Evolutionary conservation across 2,888 invertebrate genomes (phyloP), one percentile per base, ranked within the genome.

Genomic region (Dilophus febrilis): DNA sequence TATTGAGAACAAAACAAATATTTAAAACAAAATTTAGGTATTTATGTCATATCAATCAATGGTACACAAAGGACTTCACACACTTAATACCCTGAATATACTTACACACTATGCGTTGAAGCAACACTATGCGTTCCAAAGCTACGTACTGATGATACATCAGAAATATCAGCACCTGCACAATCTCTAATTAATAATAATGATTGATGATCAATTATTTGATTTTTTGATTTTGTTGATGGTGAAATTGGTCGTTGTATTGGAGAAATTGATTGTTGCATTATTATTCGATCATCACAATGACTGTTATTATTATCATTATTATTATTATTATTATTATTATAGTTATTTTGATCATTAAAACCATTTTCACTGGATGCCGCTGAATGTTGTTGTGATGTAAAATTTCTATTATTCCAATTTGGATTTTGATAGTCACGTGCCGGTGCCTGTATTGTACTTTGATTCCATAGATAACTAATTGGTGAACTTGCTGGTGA

Each of bases 381-480:
- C 10, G 14, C 38, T 45, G 38, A 40, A 34, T 33, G 40, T 36
- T 40, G 43, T 42, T 28, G 39, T 40, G 22, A 22, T n/a, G n/a
- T n/a, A n/a, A n/a, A n/a, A n/a, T n/a, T n/a, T 22, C 8, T 22
- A 22, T 28, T 28, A 36, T 46, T 48, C 49, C 53, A 48, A 40
- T 48, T 48, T 37, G 52, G 51, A 48, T 56, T 55, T 35, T 53
- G 53, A 44, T 47, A 60, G 36, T 59, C 54, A 38, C 62, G 55
- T 2, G 53, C 51, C 28, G 58, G 58, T 38, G 54, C 56, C 43
- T 61, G 63, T 37, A 65, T 65, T 28, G 65, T 64, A 45, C 64
- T 64, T 48, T 65, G 65, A 42, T 60, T 61, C 64, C 64, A 64
- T 19, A 65, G 49, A 47, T 65, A 65, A 46, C 58, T 64, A 16